A percentile compares a stretch with the other conserved stretches of the same genome.
Conservation (phyloP, 1,140 invertebrate genomes). For the Hydropsyche tenuis region DNA sequence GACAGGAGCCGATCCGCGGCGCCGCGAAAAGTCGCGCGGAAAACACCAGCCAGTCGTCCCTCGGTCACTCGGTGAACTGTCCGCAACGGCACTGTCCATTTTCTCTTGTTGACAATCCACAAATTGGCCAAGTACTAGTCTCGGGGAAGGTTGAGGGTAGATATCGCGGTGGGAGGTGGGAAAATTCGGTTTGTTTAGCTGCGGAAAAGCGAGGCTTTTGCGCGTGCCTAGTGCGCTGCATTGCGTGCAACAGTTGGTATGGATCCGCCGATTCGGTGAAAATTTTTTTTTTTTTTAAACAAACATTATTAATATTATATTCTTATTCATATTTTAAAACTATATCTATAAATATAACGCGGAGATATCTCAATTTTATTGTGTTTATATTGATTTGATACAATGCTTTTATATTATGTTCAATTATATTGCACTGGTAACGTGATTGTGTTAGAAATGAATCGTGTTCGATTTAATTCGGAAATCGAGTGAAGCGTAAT, state of each 20-base stretch:
- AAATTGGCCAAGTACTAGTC: neutral
- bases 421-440: no score
- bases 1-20: neutral
- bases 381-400: no score
- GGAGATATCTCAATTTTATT: no score
- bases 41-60: slow-evolving; percentile 27
- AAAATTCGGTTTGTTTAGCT: neutral
- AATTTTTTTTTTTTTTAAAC: no score
- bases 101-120: no score
- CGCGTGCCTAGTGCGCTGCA: slow-evolving; percentile 23
- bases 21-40: slow-evolving; percentile 18
- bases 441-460: no score
- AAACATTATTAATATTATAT: no score
- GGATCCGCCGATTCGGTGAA: neutral
- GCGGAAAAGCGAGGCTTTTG: neutral
- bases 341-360: no score
- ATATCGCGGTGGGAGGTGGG: neutral
- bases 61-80: slow-evolving; percentile 22
- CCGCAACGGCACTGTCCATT: slow-evolving; percentile 8
- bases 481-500: no score
- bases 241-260: slow-evolving; percentile 30
- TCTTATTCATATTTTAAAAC: no score
- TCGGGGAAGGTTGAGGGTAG: neutral
- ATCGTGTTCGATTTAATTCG: no score
- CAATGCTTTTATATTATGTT: no score